Conservation (phyloP, 2,797 vertebrate species). For the Emydoidea blandingii region DNA sequence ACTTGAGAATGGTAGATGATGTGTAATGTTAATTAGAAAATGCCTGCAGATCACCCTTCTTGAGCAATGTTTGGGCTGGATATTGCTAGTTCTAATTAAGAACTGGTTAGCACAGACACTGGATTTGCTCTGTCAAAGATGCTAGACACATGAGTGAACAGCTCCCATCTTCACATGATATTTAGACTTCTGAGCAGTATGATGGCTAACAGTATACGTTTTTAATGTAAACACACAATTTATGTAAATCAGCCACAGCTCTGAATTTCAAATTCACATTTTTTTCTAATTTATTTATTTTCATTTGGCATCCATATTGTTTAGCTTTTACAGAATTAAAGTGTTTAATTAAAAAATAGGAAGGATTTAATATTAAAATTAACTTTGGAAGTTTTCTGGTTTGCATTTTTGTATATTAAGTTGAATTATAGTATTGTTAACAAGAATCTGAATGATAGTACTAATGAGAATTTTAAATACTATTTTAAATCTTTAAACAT, state of each 20-base stretch:
- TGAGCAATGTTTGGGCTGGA: neutral
- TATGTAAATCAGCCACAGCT: neutral
- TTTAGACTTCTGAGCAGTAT: neutral
- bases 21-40: neutral
- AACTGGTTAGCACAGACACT: neutral
- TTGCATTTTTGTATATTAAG: neutral
- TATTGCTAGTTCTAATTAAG: conserved; percentile 21
- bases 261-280: neutral
- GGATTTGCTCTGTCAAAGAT: neutral
- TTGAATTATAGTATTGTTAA: neutral
- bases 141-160: neutral
- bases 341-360: neutral
- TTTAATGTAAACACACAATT: neutral
- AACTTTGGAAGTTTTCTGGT: neutral
- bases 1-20: neutral
- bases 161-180: neutral
- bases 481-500: neutral
- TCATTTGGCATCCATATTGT: neutral
- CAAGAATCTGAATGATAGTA: neutral
- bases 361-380: neutral
- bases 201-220: neutral
- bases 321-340: neutral
- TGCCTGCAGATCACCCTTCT: neutral
- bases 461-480: neutral
- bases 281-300: neutral